phyloP scores from a whole-genome alignment of 2,113 vertebrate genomes.

The Anhinga anhinga region DNA sequence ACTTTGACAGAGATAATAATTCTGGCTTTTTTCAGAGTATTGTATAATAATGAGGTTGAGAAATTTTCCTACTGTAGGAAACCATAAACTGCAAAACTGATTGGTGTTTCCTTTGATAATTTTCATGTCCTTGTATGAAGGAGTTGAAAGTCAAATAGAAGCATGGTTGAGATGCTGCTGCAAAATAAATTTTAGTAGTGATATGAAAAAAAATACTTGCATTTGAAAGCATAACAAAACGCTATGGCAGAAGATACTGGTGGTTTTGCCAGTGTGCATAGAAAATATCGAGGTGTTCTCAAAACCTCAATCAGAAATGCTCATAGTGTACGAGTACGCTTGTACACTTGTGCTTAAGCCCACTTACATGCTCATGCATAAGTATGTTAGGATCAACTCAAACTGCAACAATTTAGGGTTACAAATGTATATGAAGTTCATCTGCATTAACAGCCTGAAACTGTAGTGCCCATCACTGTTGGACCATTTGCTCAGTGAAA shows the following conservation, averaged over 20 bases:
- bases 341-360: background rate
- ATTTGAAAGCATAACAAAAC: background rate
- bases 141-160: background rate
- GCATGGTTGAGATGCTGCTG: background rate
- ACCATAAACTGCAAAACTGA: background rate
- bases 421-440: background rate
- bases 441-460: background rate
- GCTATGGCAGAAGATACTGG: background rate
- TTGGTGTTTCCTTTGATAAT: background rate
- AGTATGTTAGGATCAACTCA: background rate
- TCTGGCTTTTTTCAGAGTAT: background rate
- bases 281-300: background rate
- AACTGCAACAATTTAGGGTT: background rate
- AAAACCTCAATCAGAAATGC: background rate
- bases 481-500: background rate
- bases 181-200: constrained; percentile 31
- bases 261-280: background rate
- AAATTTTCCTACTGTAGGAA: background rate
- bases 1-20: background rate
- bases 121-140: background rate
- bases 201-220: background rate
- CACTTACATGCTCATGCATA: background rate
- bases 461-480: background rate
- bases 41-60: background rate
- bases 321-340: background rate